These are phyloP conservation scores for Drosophila parvula DNA, from an alignment of 1,140 invertebrate genomes.

Conservation along the genomic window DNA sequence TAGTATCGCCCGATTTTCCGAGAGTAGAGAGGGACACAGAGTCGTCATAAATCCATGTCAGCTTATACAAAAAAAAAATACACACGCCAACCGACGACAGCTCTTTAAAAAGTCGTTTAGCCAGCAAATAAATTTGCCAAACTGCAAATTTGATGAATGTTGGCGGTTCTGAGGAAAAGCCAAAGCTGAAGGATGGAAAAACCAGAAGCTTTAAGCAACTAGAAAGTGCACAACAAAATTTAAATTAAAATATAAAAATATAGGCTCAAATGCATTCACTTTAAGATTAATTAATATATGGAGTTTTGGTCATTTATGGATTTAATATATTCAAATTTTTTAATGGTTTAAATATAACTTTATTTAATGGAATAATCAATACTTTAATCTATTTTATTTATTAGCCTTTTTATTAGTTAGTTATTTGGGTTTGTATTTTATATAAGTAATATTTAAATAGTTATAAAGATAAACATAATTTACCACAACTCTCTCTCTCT, in stretches of 20 bases:
- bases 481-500: too few species aligned
- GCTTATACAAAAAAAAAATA: slow-evolving; percentile 48
- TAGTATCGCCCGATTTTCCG: neutral
- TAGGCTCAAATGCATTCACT: neutral
- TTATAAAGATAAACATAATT: too few species aligned
- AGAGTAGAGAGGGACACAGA: neutral
- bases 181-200: neutral
- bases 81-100: slow-evolving; percentile 58
- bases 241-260: neutral
- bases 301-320: too few species aligned
- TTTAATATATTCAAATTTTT: neutral
- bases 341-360: neutral
- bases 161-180: slow-evolving; percentile 12
- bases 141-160: slow-evolving; percentile 60
- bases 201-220: slow-evolving; percentile 4
- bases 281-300: too few species aligned
- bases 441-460: too few species aligned
- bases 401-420: too few species aligned
- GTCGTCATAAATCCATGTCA: slow-evolving; percentile 77
- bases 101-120: slow-evolving; percentile 76
- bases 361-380: too few species aligned
- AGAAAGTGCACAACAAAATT: neutral
- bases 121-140: slow-evolving; percentile 57
- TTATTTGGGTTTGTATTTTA: too few species aligned
- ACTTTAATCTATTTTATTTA: too few species aligned